A percentile compares a stretch with the other conserved stretches of the same genome.
Conservation (phyloP, 1,140 invertebrate genomes). For the Rhyzopertha dominica region DNA sequence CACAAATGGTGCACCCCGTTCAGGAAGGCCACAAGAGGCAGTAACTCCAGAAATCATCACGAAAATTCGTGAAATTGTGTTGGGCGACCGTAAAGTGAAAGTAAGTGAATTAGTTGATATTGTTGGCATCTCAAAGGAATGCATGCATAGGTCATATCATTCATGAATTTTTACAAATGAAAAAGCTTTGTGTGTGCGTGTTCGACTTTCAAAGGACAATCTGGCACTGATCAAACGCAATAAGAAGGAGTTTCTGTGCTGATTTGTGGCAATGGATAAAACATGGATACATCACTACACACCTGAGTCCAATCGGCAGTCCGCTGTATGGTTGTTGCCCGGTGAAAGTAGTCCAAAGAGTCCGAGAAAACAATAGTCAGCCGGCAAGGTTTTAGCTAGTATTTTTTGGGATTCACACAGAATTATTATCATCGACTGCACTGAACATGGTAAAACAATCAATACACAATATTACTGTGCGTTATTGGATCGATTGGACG, state of each 20-base stretch:
- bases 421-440: constrained; percentile 13
- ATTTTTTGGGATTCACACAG: constrained; percentile 38
- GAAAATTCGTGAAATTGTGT: constrained; percentile 28
- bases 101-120: constrained; percentile 3
- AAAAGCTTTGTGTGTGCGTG: constrained; percentile 13
- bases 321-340: constrained; percentile 22
- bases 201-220: no score
- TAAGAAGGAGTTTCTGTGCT: constrained; percentile 34
- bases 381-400: constrained; percentile 31
- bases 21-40: no score
- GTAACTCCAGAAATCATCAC: no score
- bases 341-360: constrained; percentile 29
- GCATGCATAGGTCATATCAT: constrained; percentile 15
- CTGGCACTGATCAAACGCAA: no score
- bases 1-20: no score
- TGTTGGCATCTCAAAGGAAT: constrained; percentile 15
- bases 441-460: constrained; percentile 13
- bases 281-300: constrained; percentile 30
- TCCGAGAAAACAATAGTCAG: constrained; percentile 9
- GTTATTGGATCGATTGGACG: constrained; percentile 25
- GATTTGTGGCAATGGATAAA: constrained; percentile 27
- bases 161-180: constrained; percentile 12
- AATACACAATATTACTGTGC: constrained; percentile 25
- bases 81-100: constrained; percentile 22
- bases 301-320: no score